A percentile compares a stretch with the other conserved stretches of the same genome.
Evolutionary conservation across 2,888 invertebrate species (phyloP).

Genomic region (Brenthis ino): DNA sequence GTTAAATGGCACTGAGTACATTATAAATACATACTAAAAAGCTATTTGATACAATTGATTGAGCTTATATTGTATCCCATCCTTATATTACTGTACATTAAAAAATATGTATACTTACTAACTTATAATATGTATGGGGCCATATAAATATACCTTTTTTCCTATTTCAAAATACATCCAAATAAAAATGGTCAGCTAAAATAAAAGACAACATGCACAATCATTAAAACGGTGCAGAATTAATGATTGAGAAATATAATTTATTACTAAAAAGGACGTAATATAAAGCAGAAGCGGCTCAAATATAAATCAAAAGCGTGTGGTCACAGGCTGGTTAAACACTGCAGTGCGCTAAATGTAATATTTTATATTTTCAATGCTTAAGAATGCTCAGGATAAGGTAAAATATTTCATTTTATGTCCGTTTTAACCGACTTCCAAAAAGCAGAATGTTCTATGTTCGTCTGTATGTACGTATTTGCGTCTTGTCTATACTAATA

Average conservation of each 20-base stretch:
- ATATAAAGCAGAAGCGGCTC: conserved; percentile 29
- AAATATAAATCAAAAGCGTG: conserved; percentile 34
- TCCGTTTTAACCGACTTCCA: background rate
- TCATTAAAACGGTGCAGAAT: conserved; percentile 10
- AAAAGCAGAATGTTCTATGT: no score
- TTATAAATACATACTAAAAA: no score
- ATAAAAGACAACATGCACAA: conserved; percentile 7
- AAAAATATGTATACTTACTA: no score
- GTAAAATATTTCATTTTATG: conserved; percentile 1
- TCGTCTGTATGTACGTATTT: no score
- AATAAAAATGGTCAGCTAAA: background rate
- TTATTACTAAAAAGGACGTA: conserved; percentile 24
- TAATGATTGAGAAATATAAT: conserved; percentile 22
- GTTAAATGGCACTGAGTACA: no score
- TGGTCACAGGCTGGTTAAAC: conserved; percentile 31
- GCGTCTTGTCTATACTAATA: no score
- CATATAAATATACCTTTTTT: no score
- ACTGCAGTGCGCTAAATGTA: conserved; percentile 35
- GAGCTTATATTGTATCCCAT: no score
- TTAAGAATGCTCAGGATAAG: conserved; percentile 4
- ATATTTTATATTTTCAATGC: conserved; percentile 29
- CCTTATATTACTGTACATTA: no score
- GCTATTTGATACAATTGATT: no score
- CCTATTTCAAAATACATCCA: no score
- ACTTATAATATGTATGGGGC: no score